A percentile compares a stretch with the other conserved stretches of the same genome.
phyloP scores from a whole-genome alignment of 2,113 vertebrate species.

The Patagioenas fasciata region DNA sequence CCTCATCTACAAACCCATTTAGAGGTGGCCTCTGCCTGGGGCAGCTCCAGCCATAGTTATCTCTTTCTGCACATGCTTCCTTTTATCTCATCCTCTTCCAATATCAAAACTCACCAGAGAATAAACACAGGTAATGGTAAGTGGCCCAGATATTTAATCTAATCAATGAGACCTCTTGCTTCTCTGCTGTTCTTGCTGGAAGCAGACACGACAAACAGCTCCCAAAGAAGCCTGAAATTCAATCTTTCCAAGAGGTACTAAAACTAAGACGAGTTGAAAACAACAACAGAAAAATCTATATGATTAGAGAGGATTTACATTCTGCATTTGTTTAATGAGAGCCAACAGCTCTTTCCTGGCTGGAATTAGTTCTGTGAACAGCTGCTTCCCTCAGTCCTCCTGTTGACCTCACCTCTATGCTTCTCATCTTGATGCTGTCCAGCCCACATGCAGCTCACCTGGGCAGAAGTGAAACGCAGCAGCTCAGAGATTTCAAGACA shows the following conservation, averaged over 20 bases:
- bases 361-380: accelerated
- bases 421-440: not conserved
- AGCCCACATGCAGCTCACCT: not conserved
- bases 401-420: not conserved
- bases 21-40: not conserved
- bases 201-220: not conserved
- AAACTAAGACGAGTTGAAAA: not conserved
- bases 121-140: not conserved
- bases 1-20: not conserved
- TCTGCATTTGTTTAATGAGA: not conserved
- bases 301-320: not conserved
- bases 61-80: not conserved
- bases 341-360: not conserved
- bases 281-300: not conserved
- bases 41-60: not conserved
- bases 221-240: not conserved
- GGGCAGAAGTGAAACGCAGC: not conserved
- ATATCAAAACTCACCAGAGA: not conserved
- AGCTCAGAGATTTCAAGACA: not conserved
- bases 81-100: not conserved
- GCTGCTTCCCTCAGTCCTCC: not conserved
- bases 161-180: not conserved
- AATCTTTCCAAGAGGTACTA: not conserved
- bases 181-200: not conserved
- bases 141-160: not conserved